A percentile compares a stretch with the other conserved stretches of the same genome.
Conservation (phyloP, 2,888 invertebrate genomes). For the Tortricodes alternella region DNA sequence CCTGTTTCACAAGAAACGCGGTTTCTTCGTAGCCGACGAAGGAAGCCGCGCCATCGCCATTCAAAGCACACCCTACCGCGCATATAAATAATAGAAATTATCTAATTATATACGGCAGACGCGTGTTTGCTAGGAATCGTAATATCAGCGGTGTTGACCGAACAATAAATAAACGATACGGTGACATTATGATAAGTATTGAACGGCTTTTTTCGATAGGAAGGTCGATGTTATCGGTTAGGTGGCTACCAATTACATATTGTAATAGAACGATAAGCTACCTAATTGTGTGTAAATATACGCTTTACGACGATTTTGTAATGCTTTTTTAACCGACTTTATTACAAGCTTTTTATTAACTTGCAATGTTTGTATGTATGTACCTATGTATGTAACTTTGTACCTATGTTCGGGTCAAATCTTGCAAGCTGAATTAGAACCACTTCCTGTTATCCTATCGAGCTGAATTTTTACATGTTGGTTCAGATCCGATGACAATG, state of each 20-base stretch:
- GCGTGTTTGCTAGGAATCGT: slow-evolving; percentile 64
- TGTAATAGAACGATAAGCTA: slow-evolving; percentile 70
- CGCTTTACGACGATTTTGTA: slow-evolving; percentile 32
- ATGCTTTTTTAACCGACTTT: slow-evolving; percentile 8
- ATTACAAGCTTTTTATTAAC: not conserved
- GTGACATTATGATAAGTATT: slow-evolving; percentile 67
- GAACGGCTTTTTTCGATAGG: slow-evolving; percentile 68
- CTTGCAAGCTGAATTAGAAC: no score
- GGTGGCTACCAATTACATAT: slow-evolving; percentile 63
- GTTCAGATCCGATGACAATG: no score
- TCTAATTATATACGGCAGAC: slow-evolving; percentile 74
- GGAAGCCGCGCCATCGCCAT: slow-evolving; percentile 69
- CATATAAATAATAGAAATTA: slow-evolving; percentile 83
- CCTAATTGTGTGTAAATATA: slow-evolving; percentile 53
- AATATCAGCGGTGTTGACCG: slow-evolving; percentile 53
- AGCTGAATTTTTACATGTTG: no score
- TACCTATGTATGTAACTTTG: no score
- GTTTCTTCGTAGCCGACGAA: slow-evolving; percentile 66
- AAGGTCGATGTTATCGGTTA: slow-evolving; percentile 75
- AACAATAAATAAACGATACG: slow-evolving; percentile 59
- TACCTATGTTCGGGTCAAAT: no score
- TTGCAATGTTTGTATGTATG: no score
- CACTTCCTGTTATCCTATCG: no score
- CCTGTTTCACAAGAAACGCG: slow-evolving; percentile 71
- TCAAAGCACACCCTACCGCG: slow-evolving; percentile 61